Conservation (phyloP, 2,113 vertebrate genomes). For the Corythaixoides concolor region DNA sequence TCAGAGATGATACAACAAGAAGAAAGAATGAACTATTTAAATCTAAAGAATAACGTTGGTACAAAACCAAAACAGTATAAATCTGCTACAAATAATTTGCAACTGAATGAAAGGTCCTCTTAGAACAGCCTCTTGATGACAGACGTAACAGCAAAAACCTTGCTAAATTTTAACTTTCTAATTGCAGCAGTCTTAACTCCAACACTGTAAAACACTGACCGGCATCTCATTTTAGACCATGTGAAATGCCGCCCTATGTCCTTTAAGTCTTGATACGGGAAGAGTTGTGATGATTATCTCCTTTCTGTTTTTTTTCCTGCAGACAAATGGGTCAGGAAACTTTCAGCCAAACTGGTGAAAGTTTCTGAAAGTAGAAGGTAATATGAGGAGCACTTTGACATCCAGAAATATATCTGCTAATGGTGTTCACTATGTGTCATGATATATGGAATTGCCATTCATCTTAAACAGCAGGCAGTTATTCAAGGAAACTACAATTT, state of each 20-base stretch:
- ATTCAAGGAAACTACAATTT: conserved; percentile 60
- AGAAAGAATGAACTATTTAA: neutral
- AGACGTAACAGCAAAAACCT: neutral
- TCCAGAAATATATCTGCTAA: conserved; percentile 48
- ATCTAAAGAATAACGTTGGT: neutral
- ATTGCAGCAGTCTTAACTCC: neutral
- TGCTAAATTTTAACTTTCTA: neutral
- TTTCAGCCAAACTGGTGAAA: conserved; percentile 15
- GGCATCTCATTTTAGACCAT: neutral
- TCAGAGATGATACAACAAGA: neutral
- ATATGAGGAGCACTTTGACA: conserved; percentile 17
- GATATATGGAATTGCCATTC: conserved; percentile 64
- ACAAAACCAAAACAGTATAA: neutral
- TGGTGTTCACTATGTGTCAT: conserved; percentile 41
- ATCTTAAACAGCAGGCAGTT: conserved; percentile 56
- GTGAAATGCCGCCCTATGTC: neutral
- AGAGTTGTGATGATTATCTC: neutral
- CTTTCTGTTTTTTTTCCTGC: neutral
- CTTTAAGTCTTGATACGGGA: neutral
- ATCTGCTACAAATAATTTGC: neutral
- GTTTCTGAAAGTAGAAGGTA: conserved; percentile 35
- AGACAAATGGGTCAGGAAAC: conserved; percentile 1
- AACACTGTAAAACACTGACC: neutral
- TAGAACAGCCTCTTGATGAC: neutral
- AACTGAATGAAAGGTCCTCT: neutral